Evolutionary conservation across 2,113 vertebrate species (phyloP).

Genomic region (Notothenia coriiceps): DNA sequence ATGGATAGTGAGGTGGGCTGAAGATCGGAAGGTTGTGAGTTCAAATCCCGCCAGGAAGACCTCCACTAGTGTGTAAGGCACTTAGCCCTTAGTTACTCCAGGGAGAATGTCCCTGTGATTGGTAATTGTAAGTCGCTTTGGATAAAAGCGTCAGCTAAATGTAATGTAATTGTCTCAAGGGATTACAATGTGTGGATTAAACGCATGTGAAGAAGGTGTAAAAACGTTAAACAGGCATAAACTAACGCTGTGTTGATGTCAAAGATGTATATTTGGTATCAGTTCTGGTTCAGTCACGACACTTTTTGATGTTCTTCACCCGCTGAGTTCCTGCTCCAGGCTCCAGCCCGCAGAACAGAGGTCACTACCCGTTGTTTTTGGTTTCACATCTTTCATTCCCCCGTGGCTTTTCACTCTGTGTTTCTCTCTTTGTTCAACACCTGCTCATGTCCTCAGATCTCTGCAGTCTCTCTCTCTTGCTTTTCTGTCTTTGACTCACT

Average conservation of each 20-base stretch:
- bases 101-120: no score
- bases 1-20: no score
- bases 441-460: slow-evolving; percentile 71
- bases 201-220: background rate
- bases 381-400: slow-evolving; percentile 34
- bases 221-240: background rate
- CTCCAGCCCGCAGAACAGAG: slow-evolving; percentile 25
- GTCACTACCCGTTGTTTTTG: slow-evolving; percentile 42
- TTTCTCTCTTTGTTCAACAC: slow-evolving; percentile 71
- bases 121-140: no score
- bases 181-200: no score
- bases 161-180: no score
- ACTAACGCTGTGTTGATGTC: background rate
- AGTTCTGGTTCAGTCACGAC: background rate
- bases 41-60: no score
- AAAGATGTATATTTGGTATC: background rate
- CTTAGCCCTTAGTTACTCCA: no score
- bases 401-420: slow-evolving; percentile 53
- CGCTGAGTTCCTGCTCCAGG: slow-evolving; percentile 3
- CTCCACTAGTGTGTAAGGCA: no score
- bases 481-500: slow-evolving; percentile 13
- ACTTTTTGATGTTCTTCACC: slow-evolving; percentile 42
- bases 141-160: no score
- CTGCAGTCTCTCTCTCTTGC: slow-evolving; percentile 37
- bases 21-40: no score